Evolutionary conservation across 2,113 vertebrate genomes (phyloP).

Genomic region (Gambusia holbrooki): DNA sequence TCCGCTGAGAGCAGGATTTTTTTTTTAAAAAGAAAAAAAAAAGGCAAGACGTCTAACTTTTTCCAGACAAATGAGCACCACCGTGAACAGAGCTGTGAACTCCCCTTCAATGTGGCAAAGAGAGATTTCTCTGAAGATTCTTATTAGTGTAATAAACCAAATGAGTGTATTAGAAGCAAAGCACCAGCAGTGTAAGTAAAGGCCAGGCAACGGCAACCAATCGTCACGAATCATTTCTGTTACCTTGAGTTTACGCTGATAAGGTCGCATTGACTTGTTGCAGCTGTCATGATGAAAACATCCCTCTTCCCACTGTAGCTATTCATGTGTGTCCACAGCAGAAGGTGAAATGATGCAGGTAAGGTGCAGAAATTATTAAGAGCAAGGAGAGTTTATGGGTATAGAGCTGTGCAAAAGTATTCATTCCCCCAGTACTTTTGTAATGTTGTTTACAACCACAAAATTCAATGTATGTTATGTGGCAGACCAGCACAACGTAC

Average conservation of each 20-base stretch:
- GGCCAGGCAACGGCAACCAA: slow-evolving; percentile 1
- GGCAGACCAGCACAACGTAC: too few species aligned
- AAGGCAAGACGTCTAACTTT: background rate
- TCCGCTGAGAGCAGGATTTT: background rate
- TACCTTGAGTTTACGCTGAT: slow-evolving; percentile 24
- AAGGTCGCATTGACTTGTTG: slow-evolving; percentile 39
- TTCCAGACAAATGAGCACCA: background rate
- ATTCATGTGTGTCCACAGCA: slow-evolving; percentile 18
- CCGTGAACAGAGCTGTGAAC: background rate
- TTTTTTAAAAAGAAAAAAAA: background rate
- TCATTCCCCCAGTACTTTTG: background rate
- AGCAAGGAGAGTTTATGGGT: slow-evolving; percentile 8
- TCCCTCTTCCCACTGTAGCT: slow-evolving; percentile 14
- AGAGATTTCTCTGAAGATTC: background rate
- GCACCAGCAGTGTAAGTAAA: background rate
- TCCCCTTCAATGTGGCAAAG: background rate
- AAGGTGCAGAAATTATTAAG: background rate
- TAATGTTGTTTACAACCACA: background rate
- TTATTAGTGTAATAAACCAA: slow-evolving; percentile 2
- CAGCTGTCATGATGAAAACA: slow-evolving; percentile 29
- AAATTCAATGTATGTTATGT: background rate
- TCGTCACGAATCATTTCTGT: slow-evolving; percentile 34
- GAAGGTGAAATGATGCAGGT: slow-evolving; percentile 8
- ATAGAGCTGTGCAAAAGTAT: background rate
- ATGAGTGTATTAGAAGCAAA: background rate